Evolutionary conservation across 2,888 invertebrate species (phyloP).

Genomic region (Leptinotarsa haldemani): DNA sequence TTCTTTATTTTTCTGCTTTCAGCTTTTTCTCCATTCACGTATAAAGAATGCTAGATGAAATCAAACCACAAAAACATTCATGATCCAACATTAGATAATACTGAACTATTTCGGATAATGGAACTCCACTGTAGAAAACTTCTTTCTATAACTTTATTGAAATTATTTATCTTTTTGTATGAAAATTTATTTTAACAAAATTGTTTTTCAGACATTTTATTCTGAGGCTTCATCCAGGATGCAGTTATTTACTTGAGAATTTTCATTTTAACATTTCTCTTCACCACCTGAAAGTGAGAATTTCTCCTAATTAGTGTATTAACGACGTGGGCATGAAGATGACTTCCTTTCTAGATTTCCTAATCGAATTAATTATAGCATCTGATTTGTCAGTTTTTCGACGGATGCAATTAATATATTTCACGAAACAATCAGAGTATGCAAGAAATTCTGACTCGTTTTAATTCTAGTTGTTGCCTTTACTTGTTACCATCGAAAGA

Average conservation of each 20-base stretch:
- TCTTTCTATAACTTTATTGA: no score
- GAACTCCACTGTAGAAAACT: no score
- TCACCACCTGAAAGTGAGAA: slow-evolving; percentile 32
- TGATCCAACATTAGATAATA: no score
- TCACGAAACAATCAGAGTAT: slow-evolving; percentile 30
- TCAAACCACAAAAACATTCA: no score
- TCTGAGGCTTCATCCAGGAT: no score
- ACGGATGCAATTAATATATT: slow-evolving; percentile 33
- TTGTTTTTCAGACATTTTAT: no score
- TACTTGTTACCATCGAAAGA: not conserved
- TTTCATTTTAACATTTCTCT: not conserved
- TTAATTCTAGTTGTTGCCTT: not conserved
- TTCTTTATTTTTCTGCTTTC: no score
- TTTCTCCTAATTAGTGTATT: slow-evolving; percentile 35
- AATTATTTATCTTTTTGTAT: no score
- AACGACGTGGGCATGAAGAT: not conserved
- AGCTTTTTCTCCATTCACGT: no score
- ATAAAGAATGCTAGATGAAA: no score
- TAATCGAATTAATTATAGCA: slow-evolving; percentile 28
- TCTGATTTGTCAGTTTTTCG: slow-evolving; percentile 30
- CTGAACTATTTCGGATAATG: no score
- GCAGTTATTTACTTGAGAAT: not conserved
- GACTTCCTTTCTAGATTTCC: slow-evolving; percentile 34
- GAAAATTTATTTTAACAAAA: no score
- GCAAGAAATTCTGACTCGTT: slow-evolving; percentile 28